Evolutionary conservation across 2,888 invertebrate species (phyloP).

Genomic region (Nycteola revayana): DNA sequence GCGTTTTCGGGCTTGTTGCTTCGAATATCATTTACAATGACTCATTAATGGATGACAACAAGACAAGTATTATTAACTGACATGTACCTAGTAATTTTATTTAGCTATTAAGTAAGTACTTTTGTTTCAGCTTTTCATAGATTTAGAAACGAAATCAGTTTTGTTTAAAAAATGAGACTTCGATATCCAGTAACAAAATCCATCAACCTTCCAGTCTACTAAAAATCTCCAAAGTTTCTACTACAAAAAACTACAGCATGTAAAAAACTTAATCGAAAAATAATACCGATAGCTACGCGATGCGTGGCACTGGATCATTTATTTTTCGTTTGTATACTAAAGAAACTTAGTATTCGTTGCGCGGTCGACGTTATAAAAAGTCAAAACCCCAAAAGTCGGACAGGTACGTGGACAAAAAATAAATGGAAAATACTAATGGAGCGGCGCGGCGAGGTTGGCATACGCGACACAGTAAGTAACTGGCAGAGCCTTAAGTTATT

Average conservation of each 20-base stretch:
- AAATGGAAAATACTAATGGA: constrained; percentile 82
- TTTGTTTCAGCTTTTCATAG: too few species aligned
- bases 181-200: neutral
- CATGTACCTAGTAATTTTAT: too few species aligned
- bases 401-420: constrained; percentile 82
- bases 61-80: too few species aligned
- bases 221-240: constrained; percentile 9
- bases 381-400: constrained; percentile 76
- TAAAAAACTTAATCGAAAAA: constrained; percentile 68
- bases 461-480: constrained; percentile 55
- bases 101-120: too few species aligned
- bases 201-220: too few species aligned
- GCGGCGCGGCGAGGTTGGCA: constrained; percentile 69
- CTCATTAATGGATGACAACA: constrained; percentile 60
- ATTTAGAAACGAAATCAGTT: too few species aligned
- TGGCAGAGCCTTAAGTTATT: constrained; percentile 14
- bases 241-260: too few species aligned
- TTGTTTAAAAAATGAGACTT: too few species aligned
- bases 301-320: constrained; percentile 67
- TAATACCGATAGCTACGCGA: constrained; percentile 55
- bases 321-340: constrained; percentile 67
- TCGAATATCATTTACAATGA: constrained; percentile 61
- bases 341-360: constrained; percentile 80
- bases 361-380: constrained; percentile 71
- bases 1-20: constrained; percentile 51